Base-by-base conservation (phyloP, 2,797 vertebrate species). In the Liparis tanakae region DNA sequence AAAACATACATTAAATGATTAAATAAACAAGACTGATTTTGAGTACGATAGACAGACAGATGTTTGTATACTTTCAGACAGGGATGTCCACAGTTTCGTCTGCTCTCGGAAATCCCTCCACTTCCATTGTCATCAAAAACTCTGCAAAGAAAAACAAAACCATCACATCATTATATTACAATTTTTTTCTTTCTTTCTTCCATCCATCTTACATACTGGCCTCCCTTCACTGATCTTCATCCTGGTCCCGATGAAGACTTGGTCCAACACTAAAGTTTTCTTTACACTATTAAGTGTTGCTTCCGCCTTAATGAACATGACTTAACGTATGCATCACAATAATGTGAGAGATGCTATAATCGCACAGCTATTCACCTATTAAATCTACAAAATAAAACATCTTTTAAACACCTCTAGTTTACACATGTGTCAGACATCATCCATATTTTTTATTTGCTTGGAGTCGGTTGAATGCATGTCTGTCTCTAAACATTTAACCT, bases 111-210 rank as follows among this genome's bases (percentile, higher is more conserved):
- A 93, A 95, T 53, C 94, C 85, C 53, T 95, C 95, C 1, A 96
- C 86, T 77, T 96, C 96, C 91, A 95, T 93, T 41, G 95, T 94
- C 94, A 98, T 96, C 90, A 98, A 87, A 76, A 95, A 88, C 76
- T 97, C 97, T 99, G 80, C 20, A 78, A 34, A 74, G 12, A 53
- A 72, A 57, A 44, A 61, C 46, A 73, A 54, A 60, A 60, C n/a
- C 12, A n/a, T 36, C 17, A 41, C n/a, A 60, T 53, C 50, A 53
- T 22, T 6, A 7, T 12, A n/a, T 48, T 48, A 56, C 54, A 2
- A 30, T 30, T 30, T 39, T 10, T 39, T 39, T 39, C 37, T 39
- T 39, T 8, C 2, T 39, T 39, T 37, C 7, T 37, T 9, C 37
- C 37, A 41, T 43, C 41, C 2, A 12, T 43, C 41, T 14, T 3